These are phyloP conservation scores for Dipodomys ordii DNA, from an alignment of 2,113 vertebrate genomes.

Conservation along the genomic window DNA sequence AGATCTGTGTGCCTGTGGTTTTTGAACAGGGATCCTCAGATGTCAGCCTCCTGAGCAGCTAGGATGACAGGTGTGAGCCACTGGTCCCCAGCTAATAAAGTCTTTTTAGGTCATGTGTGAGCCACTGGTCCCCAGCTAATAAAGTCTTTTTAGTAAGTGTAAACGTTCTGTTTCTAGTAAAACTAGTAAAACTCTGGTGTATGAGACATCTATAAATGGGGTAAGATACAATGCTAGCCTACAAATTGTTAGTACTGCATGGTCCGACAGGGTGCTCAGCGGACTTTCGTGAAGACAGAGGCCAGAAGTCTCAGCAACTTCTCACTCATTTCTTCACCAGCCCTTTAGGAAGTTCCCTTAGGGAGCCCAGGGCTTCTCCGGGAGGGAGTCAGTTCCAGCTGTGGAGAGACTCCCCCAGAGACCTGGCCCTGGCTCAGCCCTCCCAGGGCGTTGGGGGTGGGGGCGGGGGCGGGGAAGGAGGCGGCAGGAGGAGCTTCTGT, in stretches of 20 bases:
- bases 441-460: rapidly evolving
- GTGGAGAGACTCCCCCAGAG: no score
- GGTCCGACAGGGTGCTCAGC: rapidly evolving
- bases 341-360: neutral
- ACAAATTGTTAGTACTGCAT: rapidly evolving
- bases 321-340: neutral
- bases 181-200: neutral
- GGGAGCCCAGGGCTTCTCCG: no score
- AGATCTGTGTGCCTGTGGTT: no score
- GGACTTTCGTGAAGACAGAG: neutral
- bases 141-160: neutral
- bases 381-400: neutral
- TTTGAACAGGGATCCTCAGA: no score
- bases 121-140: neutral
- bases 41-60: no score
- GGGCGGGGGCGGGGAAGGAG: neutral
- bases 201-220: no score
- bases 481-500: no score
- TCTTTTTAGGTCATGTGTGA: neutral
- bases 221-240: rapidly evolving
- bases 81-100: neutral
- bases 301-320: no score
- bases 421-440: no score
- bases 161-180: neutral
- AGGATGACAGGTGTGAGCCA: no score